phyloP scores from a whole-genome alignment of 1,140 invertebrate genomes.

The Rhopalosiphum maidis region DNA sequence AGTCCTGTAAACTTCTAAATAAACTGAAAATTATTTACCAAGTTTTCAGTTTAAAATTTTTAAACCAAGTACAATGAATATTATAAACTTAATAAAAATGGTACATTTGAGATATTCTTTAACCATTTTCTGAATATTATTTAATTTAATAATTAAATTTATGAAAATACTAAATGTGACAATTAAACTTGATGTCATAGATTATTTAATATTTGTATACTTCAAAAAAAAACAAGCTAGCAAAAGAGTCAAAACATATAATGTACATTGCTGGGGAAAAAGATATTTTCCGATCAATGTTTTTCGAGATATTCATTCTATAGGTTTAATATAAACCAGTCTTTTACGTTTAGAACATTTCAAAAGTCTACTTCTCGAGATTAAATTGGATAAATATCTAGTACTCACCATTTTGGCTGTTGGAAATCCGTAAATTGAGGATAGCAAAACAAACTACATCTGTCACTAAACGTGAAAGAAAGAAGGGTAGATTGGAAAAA shows the following conservation, averaged over 20 bases:
- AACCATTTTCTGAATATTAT: neutral
- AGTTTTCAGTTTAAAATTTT: neutral
- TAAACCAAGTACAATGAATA: neutral
- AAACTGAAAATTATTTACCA: neutral
- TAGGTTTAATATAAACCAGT: neutral
- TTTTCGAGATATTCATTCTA: neutral
- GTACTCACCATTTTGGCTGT: constrained; percentile 51
- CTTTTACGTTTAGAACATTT: neutral
- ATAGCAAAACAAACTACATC: constrained; percentile 48
- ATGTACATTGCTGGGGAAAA: neutral
- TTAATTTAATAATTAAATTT: neutral
- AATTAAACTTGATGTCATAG: neutral
- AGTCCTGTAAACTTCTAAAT: neutral
- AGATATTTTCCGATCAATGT: neutral
- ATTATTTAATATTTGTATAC: neutral
- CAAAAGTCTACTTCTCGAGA: neutral
- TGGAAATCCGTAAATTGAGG: neutral
- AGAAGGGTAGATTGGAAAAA: neutral
- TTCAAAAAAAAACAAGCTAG: neutral
- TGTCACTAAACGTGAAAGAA: neutral
- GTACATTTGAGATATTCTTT: neutral
- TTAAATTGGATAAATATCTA: constrained; percentile 38
- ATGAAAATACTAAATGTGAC: neutral
- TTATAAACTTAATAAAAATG: neutral
- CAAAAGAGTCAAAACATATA: neutral